Evolutionary conservation across 2,113 vertebrate genomes (phyloP), one percentile per base, ranked within the genome.

Genomic region (Deroptyus accipitrinus): DNA sequence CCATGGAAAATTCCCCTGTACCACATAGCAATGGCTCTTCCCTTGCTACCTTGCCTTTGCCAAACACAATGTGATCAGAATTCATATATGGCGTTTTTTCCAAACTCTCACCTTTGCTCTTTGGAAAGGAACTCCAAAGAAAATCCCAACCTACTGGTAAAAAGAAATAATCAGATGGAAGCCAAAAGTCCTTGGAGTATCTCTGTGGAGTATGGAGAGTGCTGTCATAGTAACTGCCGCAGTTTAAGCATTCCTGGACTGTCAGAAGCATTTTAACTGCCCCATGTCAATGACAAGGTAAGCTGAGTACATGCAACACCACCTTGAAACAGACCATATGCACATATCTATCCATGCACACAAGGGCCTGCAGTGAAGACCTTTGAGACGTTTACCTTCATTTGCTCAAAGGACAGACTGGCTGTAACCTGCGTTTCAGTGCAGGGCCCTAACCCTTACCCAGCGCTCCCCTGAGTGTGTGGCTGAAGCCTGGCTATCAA

Each of bases 251-350:
- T 9, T 49, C 7, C 69, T 70, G 25, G 11, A 19, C 76, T 69
- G 49, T 17, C 61, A 39, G 37, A 80, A 77, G 33, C 33, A 37
- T 73, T 81, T 76, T 64, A 67, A 17, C 20, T 19, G 28, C 10
- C 35, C 22, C 31, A 5, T 28, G 61, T 30, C n/a, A 68, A 25
- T 10, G 12, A 10, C 13, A 42, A 33, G 35, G 12, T 44, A 81
- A 76, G 30, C 13, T 0, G 0, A 31, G 18, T 31, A 49, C 14
- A 5, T 1, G 8, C 13, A 64, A 11, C 17, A 31, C 2, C 31
- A 35, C 35, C 68, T 67, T 2, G 0, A 17, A 28, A 63, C 41
- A 63, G 64, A 57, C 31, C 51, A 27, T 0, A 1, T 17, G 10
- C 25, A 8, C n/a, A 14, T 42, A 68, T 31, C 57, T 27, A 8